Base-by-base conservation (phyloP, 1,140 invertebrate species). In the Drosophila sp. region DNA sequence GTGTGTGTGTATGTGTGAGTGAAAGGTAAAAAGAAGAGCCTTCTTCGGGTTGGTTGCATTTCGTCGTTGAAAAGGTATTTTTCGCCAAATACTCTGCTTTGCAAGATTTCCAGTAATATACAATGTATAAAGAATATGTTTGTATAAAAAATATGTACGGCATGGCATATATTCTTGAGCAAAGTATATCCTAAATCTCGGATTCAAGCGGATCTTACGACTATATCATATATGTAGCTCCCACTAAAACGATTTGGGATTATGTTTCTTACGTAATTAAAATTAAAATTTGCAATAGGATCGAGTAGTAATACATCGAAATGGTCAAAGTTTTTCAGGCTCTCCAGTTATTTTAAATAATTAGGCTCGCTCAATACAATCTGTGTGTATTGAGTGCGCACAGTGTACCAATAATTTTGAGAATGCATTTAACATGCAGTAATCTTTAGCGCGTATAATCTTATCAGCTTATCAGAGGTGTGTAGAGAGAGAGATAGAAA, bases 401-500 rank as follows among this genome's bases (percentile, higher is more conserved):
- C 44, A 25, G 44, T 50, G 44, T 50, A 23, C 44, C 23, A 7
- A 50, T 8, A 8, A 6, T 27, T 25, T 50, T 25, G 44, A 27
- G 27, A 50, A 25, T 50, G 44, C 44, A 50, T 50, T 50, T 47
- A 23, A 4, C 10, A 25, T 5, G 23, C 27, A 27, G 23, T 50
- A 27, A 50, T 50, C 44, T 50, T 7, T 50, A 50, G 8, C 35
- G 7, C 8, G 33, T 41, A 64, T 76, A 76, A 17, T 76, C 72
- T 76, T 70, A 76, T 76, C 73, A 64, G 30, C 55, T 57, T 76
- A 76, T 70, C 66, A 72, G 38, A 68, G 56, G 56, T 50, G 44
- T 62, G 60, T 41, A 76, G 76, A 72, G 70, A 74, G 54, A 60
- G 69, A 58, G 72, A 76, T 76, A 58, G 69, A 73, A 38, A 56